These are phyloP conservation scores for Arvicanthis niloticus DNA, from an alignment of 2,113 vertebrate genomes.

Conservation along the genomic window DNA sequence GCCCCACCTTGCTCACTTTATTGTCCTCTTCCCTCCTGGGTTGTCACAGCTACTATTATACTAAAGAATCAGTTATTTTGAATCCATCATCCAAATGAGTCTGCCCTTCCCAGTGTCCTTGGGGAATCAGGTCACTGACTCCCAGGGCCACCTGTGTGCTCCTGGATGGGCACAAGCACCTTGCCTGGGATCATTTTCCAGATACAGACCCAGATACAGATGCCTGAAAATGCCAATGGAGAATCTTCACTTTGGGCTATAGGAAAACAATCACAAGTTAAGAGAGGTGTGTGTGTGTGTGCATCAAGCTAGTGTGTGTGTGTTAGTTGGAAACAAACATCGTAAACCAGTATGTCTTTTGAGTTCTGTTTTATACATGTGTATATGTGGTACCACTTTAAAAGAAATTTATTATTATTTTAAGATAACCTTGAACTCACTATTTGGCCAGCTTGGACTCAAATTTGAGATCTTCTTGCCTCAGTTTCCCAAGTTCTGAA, in stretches of 20 bases:
- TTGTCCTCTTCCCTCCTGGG: neutral
- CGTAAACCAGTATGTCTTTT: neutral
- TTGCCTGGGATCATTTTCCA: neutral
- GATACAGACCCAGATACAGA: neutral
- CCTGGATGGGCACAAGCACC: neutral
- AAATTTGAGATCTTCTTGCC: neutral
- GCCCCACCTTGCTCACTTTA: neutral
- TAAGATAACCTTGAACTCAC: neutral
- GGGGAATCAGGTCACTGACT: neutral
- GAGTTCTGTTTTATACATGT: neutral
- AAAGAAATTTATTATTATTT: neutral
- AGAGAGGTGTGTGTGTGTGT: neutral
- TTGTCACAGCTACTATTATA: neutral
- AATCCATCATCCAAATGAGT: neutral
- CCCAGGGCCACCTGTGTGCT: neutral
- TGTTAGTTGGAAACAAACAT: neutral
- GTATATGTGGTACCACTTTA: neutral
- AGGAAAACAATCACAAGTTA: neutral
- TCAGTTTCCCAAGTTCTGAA: neutral
- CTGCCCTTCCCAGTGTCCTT: neutral
- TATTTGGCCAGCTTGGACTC: neutral
- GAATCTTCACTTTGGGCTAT: slow-evolving; percentile 1
- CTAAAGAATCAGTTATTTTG: neutral
- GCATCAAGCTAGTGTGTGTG: neutral
- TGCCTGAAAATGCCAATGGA: neutral